Evolutionary conservation across 2,888 invertebrate species (phyloP), one percentile per base, ranked within the genome.

Genomic region (Hypercompe scribonia): DNA sequence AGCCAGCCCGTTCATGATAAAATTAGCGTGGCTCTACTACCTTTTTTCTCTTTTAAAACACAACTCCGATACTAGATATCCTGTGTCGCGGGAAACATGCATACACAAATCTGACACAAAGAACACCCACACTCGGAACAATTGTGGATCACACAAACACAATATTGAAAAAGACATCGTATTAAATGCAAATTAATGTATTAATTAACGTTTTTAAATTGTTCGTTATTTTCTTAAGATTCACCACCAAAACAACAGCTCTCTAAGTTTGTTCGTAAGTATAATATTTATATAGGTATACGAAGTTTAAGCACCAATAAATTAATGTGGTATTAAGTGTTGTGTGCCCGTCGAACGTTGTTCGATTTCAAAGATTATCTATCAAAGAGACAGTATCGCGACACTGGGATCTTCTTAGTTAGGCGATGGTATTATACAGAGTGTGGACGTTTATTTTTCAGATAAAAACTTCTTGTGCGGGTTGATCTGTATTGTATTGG

Each of bases 301-400:
- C 65, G 11, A 54, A n/a, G n/a, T 54, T 61, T 65, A 67, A 73
- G 71, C 70, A 33, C 63, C 81, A 82, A 90, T 90, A 90, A 89
- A 89, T 90, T 83, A 88, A 86, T 85, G 88, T 81, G 84, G 81
- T 83, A 87, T 87, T 84, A 87, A 85, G 85, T 83, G 81, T 85
- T 87, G 84, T 76, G 78, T 82, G 85, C 78, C 90, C 91, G 86
- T 94, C 93, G 94, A 93, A 92, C 91, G 90, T 86, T 94, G 94
- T 94, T 92, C 94, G 94, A 95, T 94, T 88, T 80, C 84, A 88
- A 90, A 94, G 94, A 94, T 94, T 94, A 94, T 94, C 94, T 94
- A 94, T 94, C 94, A 94, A 90, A 88, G 79, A 79, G 94, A 94
- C 94, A 94, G 87, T 94, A 94, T 94, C 94, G 88, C 86, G 81